A percentile compares a stretch with the other conserved stretches of the same genome.
phyloP scores from a whole-genome alignment of 2,888 invertebrate genomes.

The Chromoteleia sp. region DNA sequence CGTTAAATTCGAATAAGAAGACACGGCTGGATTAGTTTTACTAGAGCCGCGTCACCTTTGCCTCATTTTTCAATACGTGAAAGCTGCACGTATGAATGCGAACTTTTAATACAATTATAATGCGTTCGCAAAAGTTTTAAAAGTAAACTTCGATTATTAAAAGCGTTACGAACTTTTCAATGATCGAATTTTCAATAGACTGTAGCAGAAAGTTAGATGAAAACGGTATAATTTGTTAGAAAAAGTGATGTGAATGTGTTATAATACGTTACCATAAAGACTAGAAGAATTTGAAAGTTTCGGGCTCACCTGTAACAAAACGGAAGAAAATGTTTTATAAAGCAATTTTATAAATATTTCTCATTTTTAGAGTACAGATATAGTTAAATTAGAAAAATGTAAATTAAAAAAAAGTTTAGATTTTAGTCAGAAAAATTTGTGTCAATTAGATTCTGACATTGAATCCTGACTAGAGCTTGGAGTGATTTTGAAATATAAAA shows the following conservation, averaged over 20 bases:
- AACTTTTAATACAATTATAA: constrained; percentile 62
- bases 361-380: no score
- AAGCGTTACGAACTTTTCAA: constrained; percentile 52
- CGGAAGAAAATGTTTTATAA: no score
- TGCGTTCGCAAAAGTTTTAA: constrained; percentile 24
- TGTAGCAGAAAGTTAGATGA: constrained; percentile 28
- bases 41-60: neutral
- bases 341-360: no score
- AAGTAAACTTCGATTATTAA: constrained; percentile 64
- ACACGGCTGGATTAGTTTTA: constrained; percentile 1
- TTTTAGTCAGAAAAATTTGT: no score
- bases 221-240: constrained; percentile 19
- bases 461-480: no score
- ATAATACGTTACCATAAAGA: constrained; percentile 16
- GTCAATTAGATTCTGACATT: no score
- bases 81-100: constrained; percentile 31
- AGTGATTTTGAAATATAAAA: no score
- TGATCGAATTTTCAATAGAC: constrained; percentile 38
- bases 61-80: constrained; percentile 5
- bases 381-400: constrained; percentile 8
- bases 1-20: constrained; percentile 47
- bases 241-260: constrained; percentile 22
- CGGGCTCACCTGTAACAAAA: constrained; percentile 33
- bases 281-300: neutral
- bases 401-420: no score